Percentiles rank a stretch among this genome's conserved stretches.
These are phyloP conservation scores for Limnephilus marmoratus DNA, from an alignment of 2,888 invertebrate genomes.

Conservation along the genomic window DNA sequence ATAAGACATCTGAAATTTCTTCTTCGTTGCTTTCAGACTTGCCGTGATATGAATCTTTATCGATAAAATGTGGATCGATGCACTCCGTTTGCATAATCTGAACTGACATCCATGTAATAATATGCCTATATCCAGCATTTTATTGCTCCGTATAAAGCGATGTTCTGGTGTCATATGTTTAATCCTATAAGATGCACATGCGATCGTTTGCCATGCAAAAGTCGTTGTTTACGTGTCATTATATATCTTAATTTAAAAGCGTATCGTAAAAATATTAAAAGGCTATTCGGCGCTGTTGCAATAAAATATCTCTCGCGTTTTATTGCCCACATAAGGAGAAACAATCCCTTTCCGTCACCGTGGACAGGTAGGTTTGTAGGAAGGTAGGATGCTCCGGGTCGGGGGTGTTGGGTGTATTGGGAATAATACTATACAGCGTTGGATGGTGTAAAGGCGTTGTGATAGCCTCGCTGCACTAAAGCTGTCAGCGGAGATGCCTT, in stretches of 20 bases:
- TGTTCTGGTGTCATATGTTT: constrained; percentile 8
- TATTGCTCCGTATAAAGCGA: constrained; percentile 9
- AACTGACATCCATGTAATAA: neutral
- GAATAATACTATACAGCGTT: neutral
- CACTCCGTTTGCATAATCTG: neutral
- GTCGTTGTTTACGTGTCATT: constrained; percentile 39
- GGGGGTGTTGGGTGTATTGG: neutral
- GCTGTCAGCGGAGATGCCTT: constrained; percentile 49
- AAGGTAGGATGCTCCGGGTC: neutral
- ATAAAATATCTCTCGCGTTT: constrained; percentile 61
- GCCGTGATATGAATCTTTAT: neutral
- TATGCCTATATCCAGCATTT: neutral
- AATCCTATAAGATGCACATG: neutral
- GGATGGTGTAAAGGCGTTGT: neutral
- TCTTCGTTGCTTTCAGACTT: neutral
- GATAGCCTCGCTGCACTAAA: constrained; percentile 49
- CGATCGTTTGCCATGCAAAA: neutral
- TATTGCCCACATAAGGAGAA: constrained; percentile 58
- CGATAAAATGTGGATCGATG: neutral
- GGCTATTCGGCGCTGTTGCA: constrained; percentile 53
- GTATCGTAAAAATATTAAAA: constrained; percentile 62
- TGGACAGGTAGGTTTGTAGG: constrained; percentile 7
- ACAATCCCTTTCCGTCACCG: constrained; percentile 56
- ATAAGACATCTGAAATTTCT: neutral
- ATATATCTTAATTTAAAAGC: constrained; percentile 51